phyloP scores from a whole-genome alignment of 30 jellyfish, hydroid and myxozoan genomes.

The Nemopilema nomurai region DNA sequence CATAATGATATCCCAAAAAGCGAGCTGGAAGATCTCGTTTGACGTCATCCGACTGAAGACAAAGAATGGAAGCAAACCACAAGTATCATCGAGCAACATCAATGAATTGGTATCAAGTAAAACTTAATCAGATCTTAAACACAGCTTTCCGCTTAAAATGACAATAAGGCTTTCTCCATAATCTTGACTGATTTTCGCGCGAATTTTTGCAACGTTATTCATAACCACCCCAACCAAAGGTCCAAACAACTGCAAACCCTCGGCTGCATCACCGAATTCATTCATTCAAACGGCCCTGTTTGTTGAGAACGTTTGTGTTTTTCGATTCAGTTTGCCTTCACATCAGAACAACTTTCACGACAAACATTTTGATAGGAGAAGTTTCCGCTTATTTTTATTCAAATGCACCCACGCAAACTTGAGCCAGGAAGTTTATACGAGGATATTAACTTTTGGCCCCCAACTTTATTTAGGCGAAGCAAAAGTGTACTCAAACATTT shows the following conservation, averaged over 20 bases:
- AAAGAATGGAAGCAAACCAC: slow-evolving; percentile 11
- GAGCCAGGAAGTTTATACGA: too few species aligned
- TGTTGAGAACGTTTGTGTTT: not conserved
- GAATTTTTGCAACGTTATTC: slow-evolving; percentile 22
- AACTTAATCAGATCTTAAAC: slow-evolving; percentile 32
- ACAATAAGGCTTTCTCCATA: slow-evolving; percentile 23
- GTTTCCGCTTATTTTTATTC: not conserved
- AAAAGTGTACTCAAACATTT: too few species aligned
- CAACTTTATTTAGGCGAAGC: too few species aligned
- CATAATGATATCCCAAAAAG: not conserved
- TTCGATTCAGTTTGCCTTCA: not conserved
- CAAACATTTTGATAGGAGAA: not conserved
- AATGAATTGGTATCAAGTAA: slow-evolving; percentile 17
- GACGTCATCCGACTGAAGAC: slow-evolving; percentile 17
- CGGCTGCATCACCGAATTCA: not conserved
- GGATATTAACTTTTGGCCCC: not conserved
- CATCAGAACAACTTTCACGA: too few species aligned
- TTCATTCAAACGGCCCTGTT: not conserved
- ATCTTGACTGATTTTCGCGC: slow-evolving; percentile 37
- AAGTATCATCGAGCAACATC: slow-evolving; percentile 9
- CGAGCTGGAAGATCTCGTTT: not conserved
- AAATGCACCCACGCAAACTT: not conserved
- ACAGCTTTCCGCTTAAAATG: slow-evolving; percentile 21
- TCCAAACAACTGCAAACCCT: not conserved
- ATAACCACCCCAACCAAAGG: not conserved